phyloP scores from a whole-genome alignment of 2,797 vertebrate genomes.

The Crocidura indochinensis region DNA sequence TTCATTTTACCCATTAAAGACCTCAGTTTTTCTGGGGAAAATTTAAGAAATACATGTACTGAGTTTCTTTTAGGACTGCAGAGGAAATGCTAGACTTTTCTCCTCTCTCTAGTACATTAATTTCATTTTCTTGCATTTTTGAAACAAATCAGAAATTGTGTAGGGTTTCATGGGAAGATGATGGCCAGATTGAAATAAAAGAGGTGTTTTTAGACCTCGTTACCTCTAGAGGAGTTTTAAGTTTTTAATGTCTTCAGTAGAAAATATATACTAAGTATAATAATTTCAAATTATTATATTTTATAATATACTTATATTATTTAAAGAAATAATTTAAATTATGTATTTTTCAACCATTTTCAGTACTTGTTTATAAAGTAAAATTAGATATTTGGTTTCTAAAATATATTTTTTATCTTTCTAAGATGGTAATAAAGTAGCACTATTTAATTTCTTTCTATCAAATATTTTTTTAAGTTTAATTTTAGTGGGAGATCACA shows the following conservation, averaged over 20 bases:
- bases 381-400: slow-evolving; percentile 15
- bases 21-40: slow-evolving; percentile 72
- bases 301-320: no score
- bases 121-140: slow-evolving; percentile 80
- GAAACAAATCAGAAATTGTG: slow-evolving; percentile 71
- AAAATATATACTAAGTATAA: not conserved
- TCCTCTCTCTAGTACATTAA: slow-evolving; percentile 45
- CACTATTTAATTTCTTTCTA: slow-evolving; percentile 15
- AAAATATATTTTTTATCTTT: slow-evolving; percentile 21
- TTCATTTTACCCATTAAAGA: slow-evolving; percentile 72
- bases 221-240: slow-evolving; percentile 66
- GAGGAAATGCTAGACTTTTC: slow-evolving; percentile 82
- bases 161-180: slow-evolving; percentile 69
- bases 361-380: slow-evolving; percentile 37
- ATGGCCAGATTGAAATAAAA: slow-evolving; percentile 72
- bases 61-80: slow-evolving; percentile 79
- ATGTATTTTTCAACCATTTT: not conserved
- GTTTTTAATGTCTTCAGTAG: slow-evolving; percentile 49
- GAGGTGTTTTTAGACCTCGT: slow-evolving; percentile 47
- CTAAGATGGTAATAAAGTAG: not conserved
- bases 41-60: slow-evolving; percentile 75
- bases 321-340: not conserved
- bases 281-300: not conserved
- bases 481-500: no score
- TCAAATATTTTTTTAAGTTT: not conserved